These are phyloP conservation scores for Eumaeus atala DNA, from an alignment of 1,140 invertebrate genomes.

Conservation along the genomic window DNA sequence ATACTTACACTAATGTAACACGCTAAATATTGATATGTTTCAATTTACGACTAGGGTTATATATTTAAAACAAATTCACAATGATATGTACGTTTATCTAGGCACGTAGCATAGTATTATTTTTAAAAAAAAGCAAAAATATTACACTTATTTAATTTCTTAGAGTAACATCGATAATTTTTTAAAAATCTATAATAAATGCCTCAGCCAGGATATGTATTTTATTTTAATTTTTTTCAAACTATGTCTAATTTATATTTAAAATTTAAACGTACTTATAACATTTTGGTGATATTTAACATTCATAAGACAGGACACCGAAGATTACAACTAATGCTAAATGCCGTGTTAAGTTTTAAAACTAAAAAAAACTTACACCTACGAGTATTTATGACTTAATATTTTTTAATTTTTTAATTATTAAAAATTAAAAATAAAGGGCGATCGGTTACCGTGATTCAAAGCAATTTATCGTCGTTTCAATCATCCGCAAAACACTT, in stretches of 20 bases:
- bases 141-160: slow-evolving; percentile 31
- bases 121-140: slow-evolving; percentile 26
- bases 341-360: slow-evolving; percentile 24
- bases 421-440: slow-evolving; percentile 37
- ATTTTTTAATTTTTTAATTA: slow-evolving; percentile 38
- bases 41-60: slow-evolving; percentile 24
- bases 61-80: slow-evolving; percentile 22
- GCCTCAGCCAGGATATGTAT: slow-evolving; percentile 69
- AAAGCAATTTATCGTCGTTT: slow-evolving; percentile 36
- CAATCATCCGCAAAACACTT: slow-evolving; percentile 8
- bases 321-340: slow-evolving; percentile 37
- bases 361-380: slow-evolving; percentile 32
- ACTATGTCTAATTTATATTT: slow-evolving; percentile 38
- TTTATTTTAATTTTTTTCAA: slow-evolving; percentile 47
- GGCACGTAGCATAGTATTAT: slow-evolving; percentile 50
- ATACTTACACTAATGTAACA: slow-evolving; percentile 35
- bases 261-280: slow-evolving; percentile 48
- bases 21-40: slow-evolving; percentile 29
- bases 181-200: slow-evolving; percentile 44
- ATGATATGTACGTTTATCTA: slow-evolving; percentile 48
- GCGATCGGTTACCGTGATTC: slow-evolving; percentile 49
- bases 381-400: slow-evolving; percentile 25
- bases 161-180: slow-evolving; percentile 52
- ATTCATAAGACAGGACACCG: slow-evolving; percentile 52
- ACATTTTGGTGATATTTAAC: slow-evolving; percentile 31